These are phyloP conservation scores for Microtus montanus DNA, from an alignment of 2,113 vertebrate genomes.

Conservation along the genomic window DNA sequence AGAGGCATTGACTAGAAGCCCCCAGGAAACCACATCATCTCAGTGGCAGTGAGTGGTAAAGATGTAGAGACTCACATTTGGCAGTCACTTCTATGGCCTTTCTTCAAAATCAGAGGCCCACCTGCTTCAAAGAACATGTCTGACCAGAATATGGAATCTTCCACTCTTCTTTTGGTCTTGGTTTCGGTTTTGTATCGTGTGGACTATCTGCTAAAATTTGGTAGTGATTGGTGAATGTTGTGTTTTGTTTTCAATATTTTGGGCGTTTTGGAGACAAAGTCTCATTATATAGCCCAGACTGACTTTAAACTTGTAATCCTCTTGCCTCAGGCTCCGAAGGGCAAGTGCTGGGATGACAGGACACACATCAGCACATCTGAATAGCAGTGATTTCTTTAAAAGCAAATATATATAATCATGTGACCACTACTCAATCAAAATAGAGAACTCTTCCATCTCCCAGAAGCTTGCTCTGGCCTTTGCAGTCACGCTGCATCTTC, in stretches of 20 bases:
- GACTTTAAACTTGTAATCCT: background rate
- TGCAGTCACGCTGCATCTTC: rapidly evolving
- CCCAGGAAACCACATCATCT: rapidly evolving
- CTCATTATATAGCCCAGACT: background rate
- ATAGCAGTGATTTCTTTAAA: background rate
- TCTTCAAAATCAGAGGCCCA: background rate
- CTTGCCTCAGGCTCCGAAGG: background rate
- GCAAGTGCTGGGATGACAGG: background rate
- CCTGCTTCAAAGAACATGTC: background rate
- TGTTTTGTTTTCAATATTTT: background rate
- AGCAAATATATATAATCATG: background rate
- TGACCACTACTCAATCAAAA: background rate
- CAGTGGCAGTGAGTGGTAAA: rapidly evolving
- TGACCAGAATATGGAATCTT: background rate
- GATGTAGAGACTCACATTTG: rapidly evolving
- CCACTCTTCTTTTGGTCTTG: rapidly evolving
- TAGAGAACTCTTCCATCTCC: background rate
- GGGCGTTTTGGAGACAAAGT: background rate
- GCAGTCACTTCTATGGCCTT: rapidly evolving
- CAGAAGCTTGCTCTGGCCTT: background rate
- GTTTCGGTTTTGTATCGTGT: background rate
- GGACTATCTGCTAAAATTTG: background rate
- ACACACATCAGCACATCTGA: background rate
- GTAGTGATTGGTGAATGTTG: background rate
- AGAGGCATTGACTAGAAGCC: background rate